Evolutionary conservation across 2,797 vertebrate species (phyloP).

Genomic region (Pempheris klunzingeri): DNA sequence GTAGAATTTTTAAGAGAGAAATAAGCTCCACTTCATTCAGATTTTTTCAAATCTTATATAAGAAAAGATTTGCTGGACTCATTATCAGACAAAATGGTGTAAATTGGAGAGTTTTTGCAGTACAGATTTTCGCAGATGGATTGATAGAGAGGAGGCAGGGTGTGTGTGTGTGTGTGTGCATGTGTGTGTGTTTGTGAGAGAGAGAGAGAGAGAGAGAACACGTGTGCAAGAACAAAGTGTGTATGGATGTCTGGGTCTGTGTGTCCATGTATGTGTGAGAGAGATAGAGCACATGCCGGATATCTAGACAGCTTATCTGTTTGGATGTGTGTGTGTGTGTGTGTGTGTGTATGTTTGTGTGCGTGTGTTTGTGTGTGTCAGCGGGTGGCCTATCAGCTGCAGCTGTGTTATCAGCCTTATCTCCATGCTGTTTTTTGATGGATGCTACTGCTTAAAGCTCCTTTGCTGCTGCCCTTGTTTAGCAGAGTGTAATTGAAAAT

Average conservation of each 20-base stretch:
- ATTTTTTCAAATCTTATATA: background rate
- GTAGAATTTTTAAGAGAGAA: background rate
- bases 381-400: slow-evolving; percentile 50
- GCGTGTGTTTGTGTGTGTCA: slow-evolving; percentile 23
- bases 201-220: background rate
- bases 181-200: background rate
- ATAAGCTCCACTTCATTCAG: background rate
- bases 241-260: background rate
- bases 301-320: slow-evolving; percentile 17
- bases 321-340: background rate
- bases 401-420: slow-evolving; percentile 54
- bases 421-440: slow-evolving; percentile 34
- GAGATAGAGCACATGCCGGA: background rate
- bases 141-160: background rate
- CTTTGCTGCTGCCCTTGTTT: slow-evolving; percentile 42
- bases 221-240: background rate
- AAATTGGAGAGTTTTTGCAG: slow-evolving; percentile 5
- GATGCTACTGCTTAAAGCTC: slow-evolving; percentile 38
- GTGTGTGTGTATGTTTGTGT: slow-evolving; percentile 21
- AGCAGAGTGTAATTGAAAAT: slow-evolving; percentile 57
- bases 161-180: background rate
- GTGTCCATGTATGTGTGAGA: background rate
- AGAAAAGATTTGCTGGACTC: slow-evolving; percentile 2
- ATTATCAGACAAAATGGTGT: slow-evolving; percentile 8
- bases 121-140: slow-evolving; percentile 2